Percentiles rank a stretch among this genome's conserved stretches.
These are phyloP conservation scores for Echiichthys vipera DNA, from an alignment of 2,797 vertebrate genomes.

Conservation along the genomic window DNA sequence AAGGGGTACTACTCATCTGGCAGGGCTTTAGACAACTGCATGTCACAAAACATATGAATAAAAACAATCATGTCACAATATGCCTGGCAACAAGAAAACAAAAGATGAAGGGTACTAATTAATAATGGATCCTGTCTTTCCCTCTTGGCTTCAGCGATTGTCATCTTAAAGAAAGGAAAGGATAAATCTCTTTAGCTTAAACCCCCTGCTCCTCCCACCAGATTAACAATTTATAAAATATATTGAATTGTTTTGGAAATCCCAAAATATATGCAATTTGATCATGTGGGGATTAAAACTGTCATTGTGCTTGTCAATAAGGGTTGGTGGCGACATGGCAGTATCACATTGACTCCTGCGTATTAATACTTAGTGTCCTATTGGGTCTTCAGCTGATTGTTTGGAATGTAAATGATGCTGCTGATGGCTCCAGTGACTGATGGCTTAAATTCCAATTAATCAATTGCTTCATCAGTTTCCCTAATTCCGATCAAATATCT, in stretches of 20 bases:
- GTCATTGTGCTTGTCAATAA: constrained; percentile 88
- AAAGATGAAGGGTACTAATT: constrained; percentile 32
- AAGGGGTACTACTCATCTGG: neutral
- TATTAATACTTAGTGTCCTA: constrained; percentile 92
- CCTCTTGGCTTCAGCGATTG: constrained; percentile 23
- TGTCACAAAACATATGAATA: neutral
- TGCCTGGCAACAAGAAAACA: constrained; percentile 15
- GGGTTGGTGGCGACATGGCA: constrained; percentile 78
- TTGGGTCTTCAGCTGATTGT: constrained; percentile 94
- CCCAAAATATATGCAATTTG: constrained; percentile 86
- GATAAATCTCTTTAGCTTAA: constrained; percentile 56
- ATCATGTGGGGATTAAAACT: constrained; percentile 88
- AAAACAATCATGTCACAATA: constrained; percentile 11
- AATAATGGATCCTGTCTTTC: constrained; percentile 25
- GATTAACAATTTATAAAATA: constrained; percentile 86
- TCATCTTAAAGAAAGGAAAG: constrained; percentile 41
- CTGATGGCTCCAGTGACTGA: constrained; percentile 95
- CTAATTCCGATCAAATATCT: constrained; percentile 99
- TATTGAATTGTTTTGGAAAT: constrained; percentile 82
- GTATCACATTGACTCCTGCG: constrained; percentile 88
- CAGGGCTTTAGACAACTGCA: neutral
- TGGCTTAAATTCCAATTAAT: constrained; percentile 99
- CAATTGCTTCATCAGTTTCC: constrained; percentile 97
- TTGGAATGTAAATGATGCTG: constrained; percentile 98
- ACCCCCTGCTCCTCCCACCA: constrained; percentile 48